Percentiles rank a stretch among this genome's conserved stretches.
Evolutionary conservation across 1,140 invertebrate species (phyloP).

Genomic region (Pollicipes pollicipes): DNA sequence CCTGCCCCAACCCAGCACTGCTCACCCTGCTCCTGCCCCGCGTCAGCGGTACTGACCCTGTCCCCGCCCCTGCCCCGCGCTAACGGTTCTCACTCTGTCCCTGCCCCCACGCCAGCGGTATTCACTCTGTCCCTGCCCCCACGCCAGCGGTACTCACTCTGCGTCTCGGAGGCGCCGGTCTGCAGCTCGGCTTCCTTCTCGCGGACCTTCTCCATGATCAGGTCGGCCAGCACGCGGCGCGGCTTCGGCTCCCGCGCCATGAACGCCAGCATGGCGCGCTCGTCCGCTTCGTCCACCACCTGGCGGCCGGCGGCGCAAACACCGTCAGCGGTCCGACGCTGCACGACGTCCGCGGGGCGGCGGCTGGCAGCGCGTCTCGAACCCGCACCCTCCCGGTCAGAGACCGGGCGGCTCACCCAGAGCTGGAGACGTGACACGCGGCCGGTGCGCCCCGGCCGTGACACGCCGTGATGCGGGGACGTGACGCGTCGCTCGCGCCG

Average conservation of each 20-base stretch:
- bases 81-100: too few relatives aligned
- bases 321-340: constrained; percentile 9
- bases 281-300: constrained; percentile 65
- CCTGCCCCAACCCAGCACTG: too few relatives aligned
- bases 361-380: too few relatives aligned
- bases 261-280: constrained; percentile 66
- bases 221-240: constrained; percentile 58
- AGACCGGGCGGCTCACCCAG: not conserved
- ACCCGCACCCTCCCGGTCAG: not conserved
- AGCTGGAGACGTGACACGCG: not conserved
- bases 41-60: too few relatives aligned
- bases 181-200: constrained; percentile 76
- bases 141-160: not conserved
- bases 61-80: too few relatives aligned
- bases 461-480: too few relatives aligned
- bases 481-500: too few relatives aligned
- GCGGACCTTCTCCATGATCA: constrained; percentile 80
- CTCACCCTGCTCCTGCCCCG: too few relatives aligned
- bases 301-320: constrained; percentile 25
- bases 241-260: constrained; percentile 48
- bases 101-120: too few relatives aligned
- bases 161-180: not conserved
- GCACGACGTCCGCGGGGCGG: constrained; percentile 6
- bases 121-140: too few relatives aligned
- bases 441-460: not conserved